Base-by-base conservation (phyloP, 2,113 vertebrate species). In the Chionodraco myersi region DNA sequence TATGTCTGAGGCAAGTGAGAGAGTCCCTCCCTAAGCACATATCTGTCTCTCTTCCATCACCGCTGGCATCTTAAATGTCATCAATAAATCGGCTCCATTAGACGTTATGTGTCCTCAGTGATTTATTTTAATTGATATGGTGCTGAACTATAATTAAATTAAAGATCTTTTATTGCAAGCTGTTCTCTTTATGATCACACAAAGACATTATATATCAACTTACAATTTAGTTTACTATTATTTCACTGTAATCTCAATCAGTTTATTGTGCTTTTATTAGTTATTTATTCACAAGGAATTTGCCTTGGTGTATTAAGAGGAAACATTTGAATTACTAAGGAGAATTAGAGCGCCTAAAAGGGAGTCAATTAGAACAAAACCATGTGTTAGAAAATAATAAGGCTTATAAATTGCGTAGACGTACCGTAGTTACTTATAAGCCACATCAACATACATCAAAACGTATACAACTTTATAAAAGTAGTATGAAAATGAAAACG, bases 1-100 rank as follows among this genome's bases (percentile, higher is more conserved):
- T 26, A 51, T 7, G 62, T 70, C 64, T 78, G 66, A 71, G 23
- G 52, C 12, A 18, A 9, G 14, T 11, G 61, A n/a, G 54, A 26
- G 48, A 56, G 30, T 12, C 14, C 51, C 69, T 34, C n/a, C n/a
- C 53, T 1, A 2, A 54, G 16, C 49, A 30, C 54, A 0, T 45
- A 77, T 58, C 5, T 10, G 4, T 18, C 64, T 53, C 36, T 75
- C 36, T 14, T 15, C 54, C 23, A 52, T 71, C 54, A 2, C 30
- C 59, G 49, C 54, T 11, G 53, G 18, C 36, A 23, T 59, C 45
- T 9, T 59, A 16, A 12, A 13, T 10, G 15, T 52, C 15, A 54
- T 59, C 60, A 21, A 23, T 52, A 52, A 54, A 57, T 63, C 26
- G 56, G 44, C 59, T 57, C 10, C 8, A 6, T 9, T 2, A 48